A percentile compares a stretch with the other conserved stretches of the same genome.
phyloP scores from a whole-genome alignment of 2,797 vertebrate species.

The Alosa sapidissima region DNA sequence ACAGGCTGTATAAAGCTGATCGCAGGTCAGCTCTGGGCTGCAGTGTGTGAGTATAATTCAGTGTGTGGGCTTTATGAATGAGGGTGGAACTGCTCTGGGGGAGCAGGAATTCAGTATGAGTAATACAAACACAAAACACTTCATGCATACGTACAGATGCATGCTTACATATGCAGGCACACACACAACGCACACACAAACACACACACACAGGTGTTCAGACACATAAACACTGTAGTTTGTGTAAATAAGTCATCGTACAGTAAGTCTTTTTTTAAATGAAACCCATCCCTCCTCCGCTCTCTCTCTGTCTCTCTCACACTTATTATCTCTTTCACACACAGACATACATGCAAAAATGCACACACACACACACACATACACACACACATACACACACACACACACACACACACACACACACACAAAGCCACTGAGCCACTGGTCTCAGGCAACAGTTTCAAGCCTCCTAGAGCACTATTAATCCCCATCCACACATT shows the following conservation, averaged over 20 bases:
- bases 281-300: background rate
- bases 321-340: background rate
- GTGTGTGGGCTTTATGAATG: background rate
- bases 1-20: background rate
- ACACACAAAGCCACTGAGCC: slow-evolving; percentile 46
- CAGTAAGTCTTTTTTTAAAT: background rate
- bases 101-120: background rate
- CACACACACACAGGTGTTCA: background rate
- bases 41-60: background rate
- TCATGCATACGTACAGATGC: background rate
- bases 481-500: slow-evolving; percentile 52
- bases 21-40: background rate
- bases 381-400: slow-evolving; percentile 42
- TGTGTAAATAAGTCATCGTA: background rate
- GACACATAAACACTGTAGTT: background rate
- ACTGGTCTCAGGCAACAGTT: slow-evolving; percentile 40
- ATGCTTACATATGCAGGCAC: background rate
- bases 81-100: background rate
- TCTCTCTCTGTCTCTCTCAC: background rate
- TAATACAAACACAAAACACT: background rate
- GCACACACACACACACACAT: slow-evolving; percentile 39
- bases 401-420: slow-evolving; percentile 36
- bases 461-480: slow-evolving; percentile 57
- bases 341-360: slow-evolving; percentile 48
- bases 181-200: background rate